These are phyloP conservation scores for Cheilosia soror DNA, from an alignment of 2,888 invertebrate genomes.

Conservation along the genomic window DNA sequence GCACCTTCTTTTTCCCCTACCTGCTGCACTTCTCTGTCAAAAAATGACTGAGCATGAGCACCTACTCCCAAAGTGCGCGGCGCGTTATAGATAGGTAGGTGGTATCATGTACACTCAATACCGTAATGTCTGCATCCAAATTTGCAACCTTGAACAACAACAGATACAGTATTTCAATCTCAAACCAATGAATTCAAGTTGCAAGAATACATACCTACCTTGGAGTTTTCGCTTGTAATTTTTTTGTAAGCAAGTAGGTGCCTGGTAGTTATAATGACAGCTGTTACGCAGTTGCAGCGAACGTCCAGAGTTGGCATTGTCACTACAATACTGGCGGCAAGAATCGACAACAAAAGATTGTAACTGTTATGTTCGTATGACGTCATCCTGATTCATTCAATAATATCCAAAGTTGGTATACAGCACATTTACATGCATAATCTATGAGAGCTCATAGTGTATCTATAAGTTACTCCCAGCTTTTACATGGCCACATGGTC, in stretches of 20 bases:
- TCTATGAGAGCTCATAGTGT: not conserved
- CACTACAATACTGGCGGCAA: slow-evolving; percentile 29
- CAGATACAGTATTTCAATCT: slow-evolving; percentile 37
- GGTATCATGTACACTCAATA: not conserved
- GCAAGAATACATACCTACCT: slow-evolving; percentile 27
- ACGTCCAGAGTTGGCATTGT: slow-evolving; percentile 48
- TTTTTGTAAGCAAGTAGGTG: slow-evolving; percentile 3
- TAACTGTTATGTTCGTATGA: slow-evolving; percentile 53
- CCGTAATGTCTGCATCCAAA: slow-evolving; percentile 37
- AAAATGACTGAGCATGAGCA: slow-evolving; percentile 19
- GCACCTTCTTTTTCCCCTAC: not conserved
- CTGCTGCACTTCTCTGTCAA: slow-evolving; percentile 2
- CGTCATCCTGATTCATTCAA: slow-evolving; percentile 65
- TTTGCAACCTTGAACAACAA: slow-evolving; percentile 40
- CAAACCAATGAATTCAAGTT: slow-evolving; percentile 18
- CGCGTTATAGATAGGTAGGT: not conserved
- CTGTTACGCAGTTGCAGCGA: slow-evolving; percentile 29
- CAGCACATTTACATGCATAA: not conserved
- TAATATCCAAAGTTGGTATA: slow-evolving; percentile 18
- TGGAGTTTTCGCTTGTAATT: not conserved
- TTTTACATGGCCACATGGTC: slow-evolving; percentile 34
- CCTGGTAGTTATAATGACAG: slow-evolving; percentile 46
- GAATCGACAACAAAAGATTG: slow-evolving; percentile 45
- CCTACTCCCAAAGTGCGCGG: slow-evolving; percentile 10
- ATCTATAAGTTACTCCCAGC: slow-evolving; percentile 34